Evolutionary conservation across 2,888 invertebrate genomes (phyloP).

Genomic region (Dendrolimus pini): DNA sequence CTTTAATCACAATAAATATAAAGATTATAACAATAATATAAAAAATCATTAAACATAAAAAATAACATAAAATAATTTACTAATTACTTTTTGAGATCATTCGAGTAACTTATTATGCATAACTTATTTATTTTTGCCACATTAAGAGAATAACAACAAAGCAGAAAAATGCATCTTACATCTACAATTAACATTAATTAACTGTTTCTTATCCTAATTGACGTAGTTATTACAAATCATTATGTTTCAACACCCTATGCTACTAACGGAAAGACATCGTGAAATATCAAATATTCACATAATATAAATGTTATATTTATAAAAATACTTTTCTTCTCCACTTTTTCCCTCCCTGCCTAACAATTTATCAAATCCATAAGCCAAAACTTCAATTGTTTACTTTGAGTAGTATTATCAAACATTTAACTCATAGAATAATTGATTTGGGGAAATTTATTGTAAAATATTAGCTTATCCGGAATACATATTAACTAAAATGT

Average conservation of each 20-base stretch:
- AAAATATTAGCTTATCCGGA: too few species aligned
- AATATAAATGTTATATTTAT: slow-evolving; percentile 28
- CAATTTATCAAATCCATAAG: too few species aligned
- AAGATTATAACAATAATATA: too few species aligned
- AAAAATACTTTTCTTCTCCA: slow-evolving; percentile 39
- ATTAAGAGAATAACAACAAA: background rate
- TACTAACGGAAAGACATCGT: slow-evolving; percentile 17
- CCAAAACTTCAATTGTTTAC: too few species aligned
- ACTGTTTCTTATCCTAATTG: background rate
- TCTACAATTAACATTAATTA: background rate
- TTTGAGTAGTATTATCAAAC: too few species aligned
- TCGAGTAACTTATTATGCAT: background rate
- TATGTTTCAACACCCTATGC: background rate
- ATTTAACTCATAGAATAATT: too few species aligned
- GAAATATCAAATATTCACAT: slow-evolving; percentile 27
- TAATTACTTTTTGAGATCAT: background rate
- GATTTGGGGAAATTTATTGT: too few species aligned
- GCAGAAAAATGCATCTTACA: background rate
- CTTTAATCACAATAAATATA: too few species aligned
- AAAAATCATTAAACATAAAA: too few species aligned
- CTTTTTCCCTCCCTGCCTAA: slow-evolving; percentile 4
- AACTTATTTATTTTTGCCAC: background rate
- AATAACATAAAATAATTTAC: background rate
- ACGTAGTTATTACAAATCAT: slow-evolving; percentile 2
- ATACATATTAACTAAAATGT: too few species aligned